phyloP scores from a whole-genome alignment of 2,113 vertebrate species.

The Tupaia tana region DNA sequence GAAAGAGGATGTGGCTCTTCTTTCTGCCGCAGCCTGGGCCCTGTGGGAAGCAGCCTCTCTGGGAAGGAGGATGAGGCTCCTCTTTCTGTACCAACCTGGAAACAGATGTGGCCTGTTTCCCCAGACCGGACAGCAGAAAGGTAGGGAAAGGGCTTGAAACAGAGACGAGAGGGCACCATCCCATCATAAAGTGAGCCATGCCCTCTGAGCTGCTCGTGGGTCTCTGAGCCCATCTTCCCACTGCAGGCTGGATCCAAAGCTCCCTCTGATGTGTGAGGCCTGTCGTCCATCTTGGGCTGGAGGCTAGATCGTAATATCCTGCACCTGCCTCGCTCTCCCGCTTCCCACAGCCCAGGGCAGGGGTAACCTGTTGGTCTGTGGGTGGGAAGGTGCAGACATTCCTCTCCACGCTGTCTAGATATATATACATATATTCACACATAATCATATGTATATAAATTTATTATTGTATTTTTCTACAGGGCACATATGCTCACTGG shows the following conservation, averaged over 20 bases:
- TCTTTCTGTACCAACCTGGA: neutral
- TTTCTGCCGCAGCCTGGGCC: neutral
- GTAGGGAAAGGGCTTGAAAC: neutral
- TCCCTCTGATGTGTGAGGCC: neutral
- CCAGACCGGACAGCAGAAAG: neutral
- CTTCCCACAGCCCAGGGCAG: neutral
- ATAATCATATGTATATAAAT: too few species aligned
- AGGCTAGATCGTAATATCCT: too few species aligned
- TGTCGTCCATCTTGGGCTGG: neutral
- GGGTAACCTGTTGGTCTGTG: too few species aligned
- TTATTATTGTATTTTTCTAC: too few species aligned
- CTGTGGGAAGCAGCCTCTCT: neutral
- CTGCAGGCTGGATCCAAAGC: neutral
- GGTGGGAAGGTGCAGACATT: neutral
- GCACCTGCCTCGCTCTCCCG: too few species aligned
- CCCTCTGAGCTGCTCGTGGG: neutral
- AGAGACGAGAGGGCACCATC: fast-evolving
- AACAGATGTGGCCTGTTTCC: neutral
- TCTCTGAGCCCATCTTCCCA: neutral
- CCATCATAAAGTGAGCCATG: neutral
- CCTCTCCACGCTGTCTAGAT: too few species aligned
- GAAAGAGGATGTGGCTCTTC: neutral
- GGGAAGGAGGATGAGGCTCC: neutral
- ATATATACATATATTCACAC: too few species aligned
- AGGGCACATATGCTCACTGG: too few species aligned